These are phyloP conservation scores for Orchesella flavescens DNA, from an alignment of 2,888 invertebrate genomes.

Conservation along the genomic window DNA sequence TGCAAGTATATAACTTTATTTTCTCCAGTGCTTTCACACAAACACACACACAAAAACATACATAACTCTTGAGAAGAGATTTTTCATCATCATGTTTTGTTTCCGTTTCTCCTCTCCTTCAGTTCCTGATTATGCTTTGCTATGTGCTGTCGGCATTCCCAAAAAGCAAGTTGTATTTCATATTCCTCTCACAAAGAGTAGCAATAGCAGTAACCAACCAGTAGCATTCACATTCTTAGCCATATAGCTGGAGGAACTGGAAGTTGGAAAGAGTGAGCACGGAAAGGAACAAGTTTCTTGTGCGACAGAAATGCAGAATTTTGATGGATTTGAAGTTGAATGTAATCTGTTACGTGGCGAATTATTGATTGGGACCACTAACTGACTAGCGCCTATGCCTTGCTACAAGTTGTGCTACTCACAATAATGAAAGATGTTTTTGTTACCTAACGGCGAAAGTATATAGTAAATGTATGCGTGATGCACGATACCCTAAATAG, in stretches of 20 bases:
- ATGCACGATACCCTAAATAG: slow-evolving; percentile 42
- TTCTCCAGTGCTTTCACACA: not conserved
- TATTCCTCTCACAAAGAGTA: too few species aligned
- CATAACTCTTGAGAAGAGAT: not conserved
- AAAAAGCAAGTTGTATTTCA: too few species aligned
- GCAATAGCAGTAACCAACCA: too few species aligned
- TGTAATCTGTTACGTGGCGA: slow-evolving; percentile 20
- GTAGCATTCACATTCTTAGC: too few species aligned
- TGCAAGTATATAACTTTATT: not conserved
- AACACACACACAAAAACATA: too few species aligned
- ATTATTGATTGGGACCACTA: slow-evolving; percentile 52
- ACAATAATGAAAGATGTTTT: too few species aligned
- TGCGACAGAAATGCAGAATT: not conserved
- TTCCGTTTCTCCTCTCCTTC: not conserved
- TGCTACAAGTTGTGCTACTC: not conserved
- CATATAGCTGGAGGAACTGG: too few species aligned
- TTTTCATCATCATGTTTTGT: not conserved
- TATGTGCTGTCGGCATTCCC: too few species aligned
- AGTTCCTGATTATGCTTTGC: not conserved
- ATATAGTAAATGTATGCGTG: slow-evolving; percentile 39
- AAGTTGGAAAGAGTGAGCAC: too few species aligned
- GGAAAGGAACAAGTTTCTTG: too few species aligned
- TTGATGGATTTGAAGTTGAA: slow-evolving; percentile 48
- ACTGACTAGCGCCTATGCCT: too few species aligned
- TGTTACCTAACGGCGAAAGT: too few species aligned